Base-by-base conservation (phyloP, 1,140 invertebrate genomes). In the Orchesella cincta region DNA sequence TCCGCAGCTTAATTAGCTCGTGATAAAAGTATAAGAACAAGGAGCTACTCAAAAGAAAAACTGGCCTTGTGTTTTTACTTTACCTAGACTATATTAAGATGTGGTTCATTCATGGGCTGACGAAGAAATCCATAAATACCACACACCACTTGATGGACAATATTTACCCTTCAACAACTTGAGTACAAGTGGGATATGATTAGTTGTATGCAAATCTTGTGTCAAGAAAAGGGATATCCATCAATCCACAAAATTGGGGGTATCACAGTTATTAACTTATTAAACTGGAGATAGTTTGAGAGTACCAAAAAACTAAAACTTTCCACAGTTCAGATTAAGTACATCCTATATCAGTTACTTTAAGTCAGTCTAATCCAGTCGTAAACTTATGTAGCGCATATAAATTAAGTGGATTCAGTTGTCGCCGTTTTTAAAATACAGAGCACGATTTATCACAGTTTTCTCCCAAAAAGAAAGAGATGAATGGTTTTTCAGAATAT, bases 321-420 rank as follows among this genome's bases (percentile, higher is more conserved):
- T 67, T 67, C 62, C 62, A 67, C 62, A 31, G 62, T 20, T 46
- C 20, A 46, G 39, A 46, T 46, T 46, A 46, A 8, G 20, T 8
- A 67, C 33, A 67, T 29, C 62, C 8, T 5, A 5, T 67, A 67
- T 67, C 62, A 31, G 62, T 67, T 12, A 67, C 62, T 67, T 67
- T 31, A 33, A 67, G 62, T 33, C 31, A 67, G 62, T 67, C 3
- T 18, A 67, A 67, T 67, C 26, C 28, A 33, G 62, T n/a, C 26
- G 29, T 12, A 33, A 67, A 67, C 33, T 26, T 31, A 67, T 23
- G 26, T 3, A 31, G 3, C 33, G 62, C 26, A 67, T 67, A 67
- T 67, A 67, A 67, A 67, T 67, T 67, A 67, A 67, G 54, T 23
- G 5, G 26, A 18, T 23, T 33, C 62, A 67, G n/a, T 67, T 67